Evolutionary conservation across 2,113 vertebrate genomes (phyloP).

Genomic region (Perca flavescens): DNA sequence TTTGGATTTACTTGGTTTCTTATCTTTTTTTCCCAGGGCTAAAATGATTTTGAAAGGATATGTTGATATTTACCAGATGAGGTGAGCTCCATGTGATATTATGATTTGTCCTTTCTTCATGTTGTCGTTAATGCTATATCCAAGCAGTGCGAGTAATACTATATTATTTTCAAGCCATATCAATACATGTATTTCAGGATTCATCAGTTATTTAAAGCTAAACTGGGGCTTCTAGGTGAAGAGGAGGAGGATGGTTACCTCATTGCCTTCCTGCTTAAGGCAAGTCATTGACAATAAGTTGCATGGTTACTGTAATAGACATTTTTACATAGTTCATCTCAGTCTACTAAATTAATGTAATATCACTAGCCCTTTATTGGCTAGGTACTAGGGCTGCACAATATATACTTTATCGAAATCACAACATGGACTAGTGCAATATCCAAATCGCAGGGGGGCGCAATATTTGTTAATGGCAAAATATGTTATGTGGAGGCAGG

Average conservation of each 20-base stretch:
- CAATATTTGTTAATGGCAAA: no score
- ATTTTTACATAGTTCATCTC: background rate
- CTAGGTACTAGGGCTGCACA: no score
- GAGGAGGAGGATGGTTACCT: slow-evolving; percentile 79
- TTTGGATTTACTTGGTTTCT: background rate
- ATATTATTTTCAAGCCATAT: background rate
- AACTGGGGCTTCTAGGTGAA: slow-evolving; percentile 85
- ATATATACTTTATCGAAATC: no score
- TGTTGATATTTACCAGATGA: slow-evolving; percentile 75
- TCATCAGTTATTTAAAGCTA: slow-evolving; percentile 85
- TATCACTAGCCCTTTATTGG: background rate
- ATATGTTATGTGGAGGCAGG: no score
- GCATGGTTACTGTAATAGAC: background rate
- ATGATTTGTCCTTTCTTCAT: background rate
- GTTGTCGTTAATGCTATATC: background rate
- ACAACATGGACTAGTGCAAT: no score
- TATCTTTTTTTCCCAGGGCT: slow-evolving; percentile 71
- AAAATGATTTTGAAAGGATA: slow-evolving; percentile 81
- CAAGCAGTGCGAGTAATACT: background rate
- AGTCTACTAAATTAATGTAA: background rate
- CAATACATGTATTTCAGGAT: slow-evolving; percentile 75
- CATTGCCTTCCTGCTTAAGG: slow-evolving; percentile 85
- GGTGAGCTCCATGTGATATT: slow-evolving; percentile 71
- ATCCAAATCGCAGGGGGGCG: no score
- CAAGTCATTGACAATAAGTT: slow-evolving; percentile 60